Conservation (phyloP, 2,797 vertebrate species). For the Amazonetta brasiliensis region DNA sequence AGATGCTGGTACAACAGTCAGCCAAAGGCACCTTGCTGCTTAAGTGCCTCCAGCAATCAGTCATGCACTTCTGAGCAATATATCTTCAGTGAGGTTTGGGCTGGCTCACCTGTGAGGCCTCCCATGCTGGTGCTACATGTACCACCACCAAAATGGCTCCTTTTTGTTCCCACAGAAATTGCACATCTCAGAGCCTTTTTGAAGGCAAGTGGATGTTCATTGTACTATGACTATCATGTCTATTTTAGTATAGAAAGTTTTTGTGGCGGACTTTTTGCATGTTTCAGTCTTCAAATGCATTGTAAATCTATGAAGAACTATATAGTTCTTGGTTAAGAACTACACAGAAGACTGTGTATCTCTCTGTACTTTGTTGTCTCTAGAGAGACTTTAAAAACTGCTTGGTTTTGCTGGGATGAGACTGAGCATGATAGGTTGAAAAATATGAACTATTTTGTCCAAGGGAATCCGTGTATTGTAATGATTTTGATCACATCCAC, state of each 20-base stretch:
- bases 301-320: neutral
- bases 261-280: neutral
- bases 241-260: neutral
- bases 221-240: neutral
- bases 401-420: neutral
- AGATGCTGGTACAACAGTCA: neutral
- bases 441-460: neutral
- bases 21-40: neutral
- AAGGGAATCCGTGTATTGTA: neutral
- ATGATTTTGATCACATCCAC: neutral
- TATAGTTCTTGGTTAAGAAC: neutral
- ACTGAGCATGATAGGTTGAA: neutral
- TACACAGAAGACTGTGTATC: neutral
- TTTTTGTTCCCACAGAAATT: neutral
- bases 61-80: neutral
- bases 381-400: neutral
- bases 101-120: neutral
- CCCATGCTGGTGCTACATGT: neutral
- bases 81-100: neutral
- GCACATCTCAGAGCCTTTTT: neutral
- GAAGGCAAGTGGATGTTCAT: neutral
- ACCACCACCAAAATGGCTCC: neutral
- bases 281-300: neutral
- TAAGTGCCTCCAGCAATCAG: neutral
- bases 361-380: neutral